These are phyloP conservation scores for Centrocercus urophasianus DNA, from an alignment of 2,113 vertebrate genomes.

Conservation along the genomic window DNA sequence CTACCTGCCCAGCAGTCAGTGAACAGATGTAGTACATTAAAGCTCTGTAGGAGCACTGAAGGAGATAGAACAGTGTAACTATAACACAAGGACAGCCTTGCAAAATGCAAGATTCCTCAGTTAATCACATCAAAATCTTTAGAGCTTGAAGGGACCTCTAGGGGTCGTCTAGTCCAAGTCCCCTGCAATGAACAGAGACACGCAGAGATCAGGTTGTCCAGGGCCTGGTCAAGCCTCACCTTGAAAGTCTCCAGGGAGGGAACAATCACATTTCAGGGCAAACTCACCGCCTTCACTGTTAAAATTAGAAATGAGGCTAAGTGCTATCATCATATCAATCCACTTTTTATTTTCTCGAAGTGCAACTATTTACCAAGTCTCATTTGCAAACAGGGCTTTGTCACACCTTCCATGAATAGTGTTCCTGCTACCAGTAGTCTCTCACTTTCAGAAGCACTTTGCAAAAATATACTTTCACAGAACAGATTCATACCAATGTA, in stretches of 20 bases:
- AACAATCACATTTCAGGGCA: too few species aligned
- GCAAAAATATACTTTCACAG: background rate
- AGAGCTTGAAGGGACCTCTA: too few species aligned
- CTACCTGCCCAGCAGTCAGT: background rate
- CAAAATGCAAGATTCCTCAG: background rate
- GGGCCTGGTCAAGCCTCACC: too few species aligned
- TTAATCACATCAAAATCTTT: background rate
- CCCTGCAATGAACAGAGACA: too few species aligned
- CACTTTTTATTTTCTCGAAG: background rate
- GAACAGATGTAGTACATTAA: background rate
- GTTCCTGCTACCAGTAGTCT: background rate
- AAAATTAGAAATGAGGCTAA: background rate
- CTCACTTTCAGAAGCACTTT: slow-evolving; percentile 26
- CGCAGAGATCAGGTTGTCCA: too few species aligned
- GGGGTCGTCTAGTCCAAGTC: too few species aligned
- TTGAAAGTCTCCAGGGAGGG: too few species aligned
- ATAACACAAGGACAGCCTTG: background rate
- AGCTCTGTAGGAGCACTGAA: background rate
- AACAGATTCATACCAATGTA: background rate
- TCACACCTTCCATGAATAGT: background rate
- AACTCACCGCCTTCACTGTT: too few species aligned
- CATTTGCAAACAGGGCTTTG: slow-evolving; percentile 10
- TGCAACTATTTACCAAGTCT: background rate
- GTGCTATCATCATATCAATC: background rate
- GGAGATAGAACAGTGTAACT: background rate